These are phyloP conservation scores for Scortum barcoo DNA, from an alignment of 2,113 vertebrate species.

Conservation along the genomic window DNA sequence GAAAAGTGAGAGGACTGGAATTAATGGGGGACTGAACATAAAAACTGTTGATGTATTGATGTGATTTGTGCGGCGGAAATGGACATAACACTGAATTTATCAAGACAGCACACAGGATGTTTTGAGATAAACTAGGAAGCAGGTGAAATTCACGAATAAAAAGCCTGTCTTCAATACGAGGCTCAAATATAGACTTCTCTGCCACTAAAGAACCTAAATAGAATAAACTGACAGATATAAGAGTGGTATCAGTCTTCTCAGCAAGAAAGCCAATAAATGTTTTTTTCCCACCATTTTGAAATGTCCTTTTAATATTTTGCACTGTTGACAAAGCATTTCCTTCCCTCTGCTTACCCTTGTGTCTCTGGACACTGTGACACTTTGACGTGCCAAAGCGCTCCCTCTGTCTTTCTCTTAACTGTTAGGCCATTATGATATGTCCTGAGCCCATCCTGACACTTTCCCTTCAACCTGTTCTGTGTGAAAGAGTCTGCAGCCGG, in stretches of 20 bases:
- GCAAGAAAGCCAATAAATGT: background rate
- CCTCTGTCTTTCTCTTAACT: background rate
- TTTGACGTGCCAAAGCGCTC: background rate
- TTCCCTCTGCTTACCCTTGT: background rate
- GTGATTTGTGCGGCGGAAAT: background rate
- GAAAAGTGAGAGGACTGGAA: background rate
- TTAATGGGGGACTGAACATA: background rate
- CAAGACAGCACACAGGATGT: background rate
- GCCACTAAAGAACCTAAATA: background rate
- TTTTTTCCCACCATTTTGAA: background rate
- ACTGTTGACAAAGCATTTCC: background rate
- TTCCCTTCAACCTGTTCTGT: constrained; percentile 16
- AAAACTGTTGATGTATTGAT: background rate
- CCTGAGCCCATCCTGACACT: constrained; percentile 11
- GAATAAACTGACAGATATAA: background rate
- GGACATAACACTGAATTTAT: background rate
- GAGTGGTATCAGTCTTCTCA: background rate
- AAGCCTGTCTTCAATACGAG: background rate
- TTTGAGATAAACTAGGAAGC: background rate
- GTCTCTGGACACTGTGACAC: background rate
- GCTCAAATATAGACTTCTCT: background rate
- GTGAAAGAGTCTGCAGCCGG: constrained; percentile 16
- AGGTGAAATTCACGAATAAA: constrained; percentile 3
- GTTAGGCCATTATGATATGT: constrained; percentile 2
- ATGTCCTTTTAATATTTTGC: background rate